These are phyloP conservation scores for Luffia ferchaultella DNA, from an alignment of 2,888 invertebrate genomes.

Conservation along the genomic window DNA sequence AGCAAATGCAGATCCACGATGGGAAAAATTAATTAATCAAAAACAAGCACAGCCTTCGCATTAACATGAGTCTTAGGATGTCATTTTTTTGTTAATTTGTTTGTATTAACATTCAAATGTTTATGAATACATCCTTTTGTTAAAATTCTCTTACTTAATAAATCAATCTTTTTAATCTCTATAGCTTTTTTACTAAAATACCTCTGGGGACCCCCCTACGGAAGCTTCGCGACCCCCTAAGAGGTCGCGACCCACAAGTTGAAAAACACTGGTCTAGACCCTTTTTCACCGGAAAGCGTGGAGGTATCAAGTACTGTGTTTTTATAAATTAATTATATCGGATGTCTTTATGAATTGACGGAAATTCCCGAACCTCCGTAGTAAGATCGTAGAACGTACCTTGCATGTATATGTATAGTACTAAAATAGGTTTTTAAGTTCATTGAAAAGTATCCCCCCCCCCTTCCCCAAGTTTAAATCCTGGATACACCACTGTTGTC, in stretches of 20 bases:
- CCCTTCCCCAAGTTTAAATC: too few relatives aligned
- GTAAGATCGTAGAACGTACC: too few relatives aligned
- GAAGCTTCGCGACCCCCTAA: constrained; percentile 9
- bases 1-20: constrained; percentile 12
- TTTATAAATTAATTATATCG: too few relatives aligned
- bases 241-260: constrained; percentile 10
- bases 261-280: constrained; percentile 4
- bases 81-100: constrained; percentile 5
- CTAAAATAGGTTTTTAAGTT: too few relatives aligned
- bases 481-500: too few relatives aligned
- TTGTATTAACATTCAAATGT: constrained; percentile 6
- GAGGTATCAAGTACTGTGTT: too few relatives aligned
- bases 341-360: too few relatives aligned
- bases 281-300: too few relatives aligned
- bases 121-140: constrained; percentile 5
- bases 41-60: constrained; percentile 7
- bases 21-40: constrained; percentile 11
- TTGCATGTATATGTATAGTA: too few relatives aligned
- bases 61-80: constrained; percentile 6
- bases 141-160: constrained; percentile 5
- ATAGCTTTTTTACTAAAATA: constrained; percentile 4
- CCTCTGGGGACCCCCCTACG: constrained; percentile 6
- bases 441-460: too few relatives aligned
- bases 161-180: constrained; percentile 2
- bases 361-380: too few relatives aligned